These are phyloP conservation scores for Nomada fucata DNA, from an alignment of 2,888 invertebrate genomes.

Conservation along the genomic window DNA sequence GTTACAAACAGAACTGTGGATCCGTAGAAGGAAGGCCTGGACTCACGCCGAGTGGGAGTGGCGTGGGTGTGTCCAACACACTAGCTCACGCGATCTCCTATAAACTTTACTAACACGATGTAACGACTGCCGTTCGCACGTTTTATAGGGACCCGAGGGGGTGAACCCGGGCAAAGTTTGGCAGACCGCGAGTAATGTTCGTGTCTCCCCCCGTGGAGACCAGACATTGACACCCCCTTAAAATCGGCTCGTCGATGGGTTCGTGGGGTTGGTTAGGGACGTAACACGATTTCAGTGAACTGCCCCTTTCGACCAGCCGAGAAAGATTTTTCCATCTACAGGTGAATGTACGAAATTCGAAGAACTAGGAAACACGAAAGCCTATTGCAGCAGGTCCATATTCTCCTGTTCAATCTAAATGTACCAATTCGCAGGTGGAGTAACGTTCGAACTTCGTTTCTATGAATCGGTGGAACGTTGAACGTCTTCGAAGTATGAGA, in stretches of 20 bases:
- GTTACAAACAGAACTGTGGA: conserved; percentile 41
- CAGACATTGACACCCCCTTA: conserved; percentile 40
- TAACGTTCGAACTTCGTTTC: no score
- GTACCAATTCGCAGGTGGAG: no score
- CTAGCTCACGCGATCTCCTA: conserved; percentile 71
- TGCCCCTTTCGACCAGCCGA: neutral
- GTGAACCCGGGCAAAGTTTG: conserved; percentile 38
- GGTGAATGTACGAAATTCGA: no score
- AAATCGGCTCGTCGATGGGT: conserved; percentile 38
- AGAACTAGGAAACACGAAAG: no score
- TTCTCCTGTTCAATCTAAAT: no score
- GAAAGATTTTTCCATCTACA: neutral
- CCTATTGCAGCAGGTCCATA: no score
- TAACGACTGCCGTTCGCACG: conserved; percentile 74
- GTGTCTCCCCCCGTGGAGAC: conserved; percentile 34
- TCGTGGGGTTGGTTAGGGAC: neutral
- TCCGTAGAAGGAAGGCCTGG: conserved; percentile 58
- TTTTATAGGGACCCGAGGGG: conserved; percentile 55
- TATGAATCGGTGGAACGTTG: no score
- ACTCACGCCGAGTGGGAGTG: conserved; percentile 79
- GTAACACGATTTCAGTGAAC: neutral
- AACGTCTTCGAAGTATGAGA: no score
- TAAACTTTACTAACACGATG: conserved; percentile 73
- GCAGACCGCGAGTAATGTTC: conserved; percentile 56
- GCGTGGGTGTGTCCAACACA: conserved; percentile 82